Conservation (phyloP, 1,140 invertebrate species). For the Propsilocerus akamusi region DNA sequence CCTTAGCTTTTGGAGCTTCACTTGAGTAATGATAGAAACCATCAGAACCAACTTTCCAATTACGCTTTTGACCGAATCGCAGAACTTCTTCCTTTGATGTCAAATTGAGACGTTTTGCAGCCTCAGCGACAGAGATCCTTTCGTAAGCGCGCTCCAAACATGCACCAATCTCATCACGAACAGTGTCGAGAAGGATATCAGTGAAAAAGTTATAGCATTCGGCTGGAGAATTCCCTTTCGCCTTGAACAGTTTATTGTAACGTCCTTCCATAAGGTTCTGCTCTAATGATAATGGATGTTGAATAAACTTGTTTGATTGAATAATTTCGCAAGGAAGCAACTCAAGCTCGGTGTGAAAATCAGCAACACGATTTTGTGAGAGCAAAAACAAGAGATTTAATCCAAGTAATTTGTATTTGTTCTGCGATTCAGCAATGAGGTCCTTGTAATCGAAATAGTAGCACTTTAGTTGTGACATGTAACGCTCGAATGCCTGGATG, state of each 20-base stretch:
- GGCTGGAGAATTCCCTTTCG: conserved; percentile 81
- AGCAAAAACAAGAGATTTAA: conserved; percentile 90
- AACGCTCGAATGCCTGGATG: conserved; percentile 87
- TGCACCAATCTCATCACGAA: conserved; percentile 87
- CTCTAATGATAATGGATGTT: conserved; percentile 86
- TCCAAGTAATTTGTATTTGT: conserved; percentile 88
- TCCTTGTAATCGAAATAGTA: conserved; percentile 96
- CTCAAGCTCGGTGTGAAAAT: conserved; percentile 97
- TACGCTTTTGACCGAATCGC: conserved; percentile 60
- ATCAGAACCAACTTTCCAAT: conserved; percentile 64
- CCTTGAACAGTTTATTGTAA: conserved; percentile 76
- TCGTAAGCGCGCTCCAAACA: conserved; percentile 95
- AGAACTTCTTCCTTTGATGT: conserved; percentile 52
- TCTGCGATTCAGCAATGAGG: conserved; percentile 77
- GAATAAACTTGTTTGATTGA: conserved; percentile 85
- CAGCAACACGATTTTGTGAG: conserved; percentile 90
- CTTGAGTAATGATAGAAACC: conserved; percentile 62
- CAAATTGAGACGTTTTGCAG: conserved; percentile 78
- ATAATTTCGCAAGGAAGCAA: conserved; percentile 83
- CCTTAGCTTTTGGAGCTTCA: conserved; percentile 54
- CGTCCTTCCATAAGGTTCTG: conserved; percentile 99
- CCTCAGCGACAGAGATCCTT: conserved; percentile 72
- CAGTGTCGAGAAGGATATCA: conserved; percentile 87
- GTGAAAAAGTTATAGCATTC: conserved; percentile 94
- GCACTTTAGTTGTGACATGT: conserved; percentile 91